Base-by-base conservation (phyloP, 2,113 vertebrate species). In the Eonycteris spelaea region DNA sequence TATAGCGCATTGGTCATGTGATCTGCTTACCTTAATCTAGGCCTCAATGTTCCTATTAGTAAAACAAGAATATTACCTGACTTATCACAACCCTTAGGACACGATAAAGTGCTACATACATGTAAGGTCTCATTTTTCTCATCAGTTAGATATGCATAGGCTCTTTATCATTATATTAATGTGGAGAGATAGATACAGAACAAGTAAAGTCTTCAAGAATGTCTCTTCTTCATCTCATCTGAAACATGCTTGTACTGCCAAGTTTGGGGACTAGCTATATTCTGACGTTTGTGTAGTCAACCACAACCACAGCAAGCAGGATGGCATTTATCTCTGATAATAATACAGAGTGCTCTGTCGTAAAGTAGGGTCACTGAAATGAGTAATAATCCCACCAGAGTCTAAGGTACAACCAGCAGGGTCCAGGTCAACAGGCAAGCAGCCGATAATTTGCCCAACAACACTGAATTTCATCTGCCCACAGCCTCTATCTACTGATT, bases 371-470 rank as follows among this genome's bases (percentile, higher is more conserved):
- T 99, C 98, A 99, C 98, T 97, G 98, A 98, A 99, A 99, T 99
- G 98, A 98, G 98, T 98, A 98, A 98, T 98, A 98, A 98, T 98
- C 98, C 98, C 98, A 98, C 98, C 96, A 97, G 98, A 97, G 95
- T 98, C 98, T 99, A 98, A 98, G 98, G 98, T 99, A 98, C 97
- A 98, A 99, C 98, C 98, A 98, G 98, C 98, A 98, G 98, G 98
- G 98, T 98, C 98, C 98, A 98, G 99, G 99, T 99, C 99, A 99
- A 99, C 99, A 99, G 99, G 99, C 99, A 99, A 99, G 98, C 99
- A 99, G 99, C 99, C 99, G 99, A 99, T 99, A 99, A 99, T 99
- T 99, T 99, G 99, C 99, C 99, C 99, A 99, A 99, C 99, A 99
- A 99, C 99, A 99, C 98, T 99, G 99, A 99, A 99, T 99, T 99